Base-by-base conservation (phyloP, 2,113 vertebrate genomes). In the Gracilinanus agilis region DNA sequence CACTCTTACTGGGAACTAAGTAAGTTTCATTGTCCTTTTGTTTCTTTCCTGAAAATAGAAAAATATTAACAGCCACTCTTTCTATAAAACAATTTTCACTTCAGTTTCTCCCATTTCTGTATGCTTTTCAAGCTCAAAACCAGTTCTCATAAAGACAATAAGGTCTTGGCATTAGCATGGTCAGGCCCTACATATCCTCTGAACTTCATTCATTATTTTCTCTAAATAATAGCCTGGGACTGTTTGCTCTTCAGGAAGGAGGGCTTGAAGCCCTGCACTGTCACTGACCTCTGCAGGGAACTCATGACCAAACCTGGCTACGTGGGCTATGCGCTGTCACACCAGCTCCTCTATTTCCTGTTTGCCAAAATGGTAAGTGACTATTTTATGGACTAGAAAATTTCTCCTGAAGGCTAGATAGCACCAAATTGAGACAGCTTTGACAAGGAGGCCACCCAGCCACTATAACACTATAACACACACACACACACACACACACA, bases 301-400 rank as follows among this genome's bases (percentile, higher is more conserved):
- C 97, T 98, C 58, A 99, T 99, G 99, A 99, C 99, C 0, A 98
- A 91, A 0, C 98, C 98, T 0, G 98, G 98, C 27, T 99, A 99
- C 96, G 98, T 97, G 0, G 97, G 98, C 96, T 99, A 99, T 92
- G 98, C 97, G 1, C 97, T 99, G 55, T 99, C 99, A 53, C 99
- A 99, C 97, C 99, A 99, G 97, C 98, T 99, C 93, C 98, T 99
- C 58, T 99, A 99, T 98, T 99, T 99, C 97, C 98, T 99, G 97
- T 98, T 98, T 0, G 99, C 99, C 34, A 97, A 97, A 29, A 98
- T 99, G 98, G 99, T 99, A 97, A 97, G 96, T 95, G 54, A 3
- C 40, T 83, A 8, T 83, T 83, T 83, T 40, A 19, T 40, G 67
- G 29, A 6, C 13, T 40, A 40, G 27, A 25, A 56, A 27, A 40